Base-by-base conservation (phyloP, 2,113 vertebrate species). In the Erpornis zantholeuca region DNA sequence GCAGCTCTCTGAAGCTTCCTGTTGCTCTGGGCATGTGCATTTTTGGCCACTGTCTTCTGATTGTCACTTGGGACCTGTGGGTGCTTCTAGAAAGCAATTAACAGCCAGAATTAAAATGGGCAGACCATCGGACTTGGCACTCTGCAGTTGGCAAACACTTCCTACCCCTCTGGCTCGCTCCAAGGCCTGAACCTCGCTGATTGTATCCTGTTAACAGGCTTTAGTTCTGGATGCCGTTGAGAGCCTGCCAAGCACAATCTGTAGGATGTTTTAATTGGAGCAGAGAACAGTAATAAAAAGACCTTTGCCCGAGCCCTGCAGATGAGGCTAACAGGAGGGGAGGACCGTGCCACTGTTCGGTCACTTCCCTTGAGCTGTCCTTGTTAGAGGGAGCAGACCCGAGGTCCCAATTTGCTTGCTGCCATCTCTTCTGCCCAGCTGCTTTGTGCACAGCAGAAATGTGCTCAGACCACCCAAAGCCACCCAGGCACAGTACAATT, bases 221-320 rank as follows among this genome's bases (percentile, higher is more conserved):
- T 80, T 54, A 79, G 72, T 70, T 94, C 77, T 91, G 86, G 81
- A 90, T 68, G 60, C 35, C 0, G 10, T 44, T 85, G 85, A 57
- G 68, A 69, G 23, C 27, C 70, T 95, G 93, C 92, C 91, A 95
- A 96, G 88, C 66, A 57, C 82, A 85, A 91, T 47, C 52, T 82
- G 56, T 76, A 84, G 92, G 86, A 90, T 81, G 60, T 88, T 97
- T 95, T 93, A 94, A 94, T 91, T 86, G 91, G 76, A 84, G 79
- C 42, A 91, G 87, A 73, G 86, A 92, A 78, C 45, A 60, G 92
- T 68, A 92, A 76, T 91, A 77, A 88, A 89, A 88, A 93, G 80
- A 84, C 86, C 82, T 94, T 84, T 88, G 66, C 88, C 73, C n/a
- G 1, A 81, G 38, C 71, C 84, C 80, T 94, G 69, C 54, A 69